Conservation (phyloP, 2,888 invertebrate species). For the Synergus laeviventris region DNA sequence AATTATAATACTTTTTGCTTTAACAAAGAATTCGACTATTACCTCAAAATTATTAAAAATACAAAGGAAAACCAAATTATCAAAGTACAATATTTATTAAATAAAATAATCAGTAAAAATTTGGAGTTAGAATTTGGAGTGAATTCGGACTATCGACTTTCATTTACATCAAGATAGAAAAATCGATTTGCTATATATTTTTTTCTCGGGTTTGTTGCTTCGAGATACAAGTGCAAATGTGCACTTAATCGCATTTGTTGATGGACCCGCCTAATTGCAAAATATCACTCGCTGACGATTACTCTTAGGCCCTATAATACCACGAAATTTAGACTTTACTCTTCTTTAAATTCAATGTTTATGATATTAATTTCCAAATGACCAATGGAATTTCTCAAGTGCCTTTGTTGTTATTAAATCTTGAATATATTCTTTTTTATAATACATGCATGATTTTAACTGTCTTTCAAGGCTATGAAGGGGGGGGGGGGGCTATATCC, state of each 20-base stretch:
- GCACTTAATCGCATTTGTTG: neutral
- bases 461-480: too few relatives aligned
- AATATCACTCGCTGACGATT: neutral
- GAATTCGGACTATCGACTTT: neutral
- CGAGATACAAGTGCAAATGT: neutral
- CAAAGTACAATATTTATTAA: neutral
- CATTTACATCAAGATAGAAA: conserved; percentile 12
- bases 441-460: neutral
- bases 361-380: conserved; percentile 22
- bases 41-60: too few relatives aligned
- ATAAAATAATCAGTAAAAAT: neutral
- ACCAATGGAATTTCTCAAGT: neutral
- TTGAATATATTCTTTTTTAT: conserved; percentile 23
- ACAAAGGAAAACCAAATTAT: neutral
- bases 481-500: too few relatives aligned
- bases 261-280: neutral
- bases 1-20: too few relatives aligned
- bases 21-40: too few relatives aligned
- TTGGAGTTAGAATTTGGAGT: too few relatives aligned
- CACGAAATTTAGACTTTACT: conserved; percentile 8
- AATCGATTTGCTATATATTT: neutral
- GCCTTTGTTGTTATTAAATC: neutral
- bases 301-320: conserved; percentile 15
- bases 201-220: neutral
- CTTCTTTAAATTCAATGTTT: neutral